These are phyloP conservation scores for Nanorana parkeri DNA, from an alignment of 2,113 vertebrate species.

Conservation along the genomic window DNA sequence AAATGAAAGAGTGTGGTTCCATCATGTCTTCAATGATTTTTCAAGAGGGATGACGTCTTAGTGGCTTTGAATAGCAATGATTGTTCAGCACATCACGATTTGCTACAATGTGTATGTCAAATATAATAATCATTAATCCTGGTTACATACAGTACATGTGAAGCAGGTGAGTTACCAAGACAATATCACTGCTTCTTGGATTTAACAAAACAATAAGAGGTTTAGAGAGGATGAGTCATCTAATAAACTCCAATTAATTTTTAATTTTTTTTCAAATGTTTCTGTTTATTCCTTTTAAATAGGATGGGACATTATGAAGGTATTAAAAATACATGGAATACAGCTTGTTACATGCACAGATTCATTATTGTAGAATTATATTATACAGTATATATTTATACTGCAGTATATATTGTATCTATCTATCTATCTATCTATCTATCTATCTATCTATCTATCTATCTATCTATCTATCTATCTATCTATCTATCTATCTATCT, in stretches of 20 bases:
- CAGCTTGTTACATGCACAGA: not conserved
- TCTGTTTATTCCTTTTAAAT: not conserved
- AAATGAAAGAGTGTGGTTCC: not conserved
- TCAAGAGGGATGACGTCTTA: constrained; percentile 12
- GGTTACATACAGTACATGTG: constrained; percentile 8
- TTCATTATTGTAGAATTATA: not conserved
- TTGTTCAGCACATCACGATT: constrained; percentile 37
- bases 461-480: too few species aligned
- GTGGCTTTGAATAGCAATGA: constrained; percentile 36
- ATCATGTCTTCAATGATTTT: constrained; percentile 16
- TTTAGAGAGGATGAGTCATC: constrained; percentile 21
- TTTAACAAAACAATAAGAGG: not conserved
- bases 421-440: too few species aligned
- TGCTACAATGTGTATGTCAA: constrained; percentile 45
- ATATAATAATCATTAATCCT: constrained; percentile 36
- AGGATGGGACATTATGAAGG: not conserved
- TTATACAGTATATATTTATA: too few species aligned
- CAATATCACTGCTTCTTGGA: not conserved
- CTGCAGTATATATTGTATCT: too few species aligned
- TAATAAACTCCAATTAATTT: constrained; percentile 30
- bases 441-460: too few species aligned
- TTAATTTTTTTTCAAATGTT: constrained; percentile 1
- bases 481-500: too few species aligned
- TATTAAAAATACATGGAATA: not conserved
- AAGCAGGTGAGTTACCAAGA: constrained; percentile 8